A percentile compares a stretch with the other conserved stretches of the same genome.
These are phyloP conservation scores for Cossypha niveicapilla DNA, from an alignment of 2,797 vertebrate species.

Conservation along the genomic window DNA sequence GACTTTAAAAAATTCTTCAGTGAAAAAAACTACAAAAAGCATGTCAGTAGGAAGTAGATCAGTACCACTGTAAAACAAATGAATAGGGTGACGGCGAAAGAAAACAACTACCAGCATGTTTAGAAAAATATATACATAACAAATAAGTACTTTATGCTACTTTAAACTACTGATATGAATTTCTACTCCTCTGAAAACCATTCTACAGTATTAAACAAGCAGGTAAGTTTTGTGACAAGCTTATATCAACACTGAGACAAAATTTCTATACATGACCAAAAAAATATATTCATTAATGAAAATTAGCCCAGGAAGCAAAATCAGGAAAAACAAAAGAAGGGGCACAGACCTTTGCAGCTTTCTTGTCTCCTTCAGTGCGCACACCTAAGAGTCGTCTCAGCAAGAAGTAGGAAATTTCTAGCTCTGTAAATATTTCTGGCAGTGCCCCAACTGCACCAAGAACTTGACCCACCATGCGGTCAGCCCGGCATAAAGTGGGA, in stretches of 20 bases:
- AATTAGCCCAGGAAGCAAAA: not conserved
- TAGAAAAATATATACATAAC: not conserved
- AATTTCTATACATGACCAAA: not conserved
- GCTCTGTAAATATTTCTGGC: constrained; percentile 97
- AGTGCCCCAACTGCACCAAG: constrained; percentile 94
- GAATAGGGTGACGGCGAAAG: not conserved
- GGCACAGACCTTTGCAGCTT: constrained; percentile 90
- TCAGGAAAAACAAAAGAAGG: not conserved
- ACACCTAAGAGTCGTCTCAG: constrained; percentile 91
- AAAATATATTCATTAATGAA: not conserved
- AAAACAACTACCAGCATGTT: not conserved
- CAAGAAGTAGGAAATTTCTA: constrained; percentile 97
- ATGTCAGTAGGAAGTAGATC: not conserved
- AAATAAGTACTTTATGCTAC: not conserved
- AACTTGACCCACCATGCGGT: constrained; percentile 99
- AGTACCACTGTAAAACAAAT: not conserved
- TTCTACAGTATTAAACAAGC: not conserved
- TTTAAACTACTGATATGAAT: not conserved
- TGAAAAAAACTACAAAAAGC: not conserved
- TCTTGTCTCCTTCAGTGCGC: constrained; percentile 97
- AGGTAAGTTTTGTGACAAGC: not conserved
- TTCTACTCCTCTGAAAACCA: not conserved
- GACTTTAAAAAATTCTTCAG: not conserved
- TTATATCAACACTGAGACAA: not conserved
- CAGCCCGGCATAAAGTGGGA: constrained; percentile 93